phyloP scores from a whole-genome alignment of 2,888 invertebrate species.

The Auanema freiburgensis region DNA sequence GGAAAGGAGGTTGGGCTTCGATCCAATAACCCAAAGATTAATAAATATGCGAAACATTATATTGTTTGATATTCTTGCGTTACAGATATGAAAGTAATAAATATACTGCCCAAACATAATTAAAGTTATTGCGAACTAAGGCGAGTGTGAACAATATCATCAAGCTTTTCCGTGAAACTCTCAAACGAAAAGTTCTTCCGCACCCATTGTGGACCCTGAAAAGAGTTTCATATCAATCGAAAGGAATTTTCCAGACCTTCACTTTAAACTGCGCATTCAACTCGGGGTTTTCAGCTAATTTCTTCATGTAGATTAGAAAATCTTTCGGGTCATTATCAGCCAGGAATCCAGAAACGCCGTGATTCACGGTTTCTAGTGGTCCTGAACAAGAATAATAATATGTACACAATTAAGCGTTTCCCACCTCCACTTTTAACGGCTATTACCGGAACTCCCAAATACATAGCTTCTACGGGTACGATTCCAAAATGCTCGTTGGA shows the following conservation, averaged over 20 bases:
- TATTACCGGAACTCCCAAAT: constrained; percentile 85
- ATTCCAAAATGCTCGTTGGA: constrained; percentile 98
- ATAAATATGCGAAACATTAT: no score
- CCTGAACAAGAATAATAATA: constrained; percentile 65
- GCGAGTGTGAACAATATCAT: constrained; percentile 19
- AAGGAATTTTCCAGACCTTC: constrained; percentile 17
- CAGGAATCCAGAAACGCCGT: constrained; percentile 67
- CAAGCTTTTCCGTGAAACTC: constrained; percentile 40
- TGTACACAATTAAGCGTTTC: not conserved
- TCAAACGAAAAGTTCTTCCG: constrained; percentile 45
- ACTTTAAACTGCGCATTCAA: constrained; percentile 4
- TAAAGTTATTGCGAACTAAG: not conserved
- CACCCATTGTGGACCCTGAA: constrained; percentile 46
- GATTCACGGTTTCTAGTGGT: constrained; percentile 83
- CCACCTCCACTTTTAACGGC: constrained; percentile 87
- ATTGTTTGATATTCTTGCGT: no score
- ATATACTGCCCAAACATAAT: constrained; percentile 2
- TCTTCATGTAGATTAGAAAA: constrained; percentile 49
- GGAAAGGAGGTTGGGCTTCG: no score
- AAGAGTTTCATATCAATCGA: constrained; percentile 9
- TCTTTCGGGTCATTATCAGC: constrained; percentile 34
- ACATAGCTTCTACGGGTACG: constrained; percentile 98
- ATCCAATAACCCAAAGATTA: no score
- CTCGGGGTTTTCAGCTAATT: constrained; percentile 22
- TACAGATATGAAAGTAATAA: no score